Evolutionary conservation across 2,888 invertebrate species (phyloP).

Genomic region (Meghimatium bilineatum): DNA sequence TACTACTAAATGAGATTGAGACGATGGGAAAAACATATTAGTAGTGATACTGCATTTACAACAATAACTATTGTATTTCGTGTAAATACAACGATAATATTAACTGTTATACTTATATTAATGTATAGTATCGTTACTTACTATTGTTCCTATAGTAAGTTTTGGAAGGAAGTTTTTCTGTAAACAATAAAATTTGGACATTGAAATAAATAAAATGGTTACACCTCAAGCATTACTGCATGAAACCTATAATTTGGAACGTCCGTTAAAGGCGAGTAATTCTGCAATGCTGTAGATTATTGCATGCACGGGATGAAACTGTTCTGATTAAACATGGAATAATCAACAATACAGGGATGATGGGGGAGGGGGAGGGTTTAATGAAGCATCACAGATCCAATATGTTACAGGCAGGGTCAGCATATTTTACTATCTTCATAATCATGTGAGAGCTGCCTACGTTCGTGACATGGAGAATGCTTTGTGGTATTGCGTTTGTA

Average conservation of each 20-base stretch:
- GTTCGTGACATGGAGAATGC: constrained; percentile 5
- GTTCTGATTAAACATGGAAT: constrained; percentile 4
- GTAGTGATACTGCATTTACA: no score
- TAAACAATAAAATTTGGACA: no score
- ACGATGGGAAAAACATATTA: no score
- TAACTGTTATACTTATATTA: no score
- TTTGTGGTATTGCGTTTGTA: not conserved
- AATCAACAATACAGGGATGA: no score
- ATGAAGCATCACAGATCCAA: constrained; percentile 23
- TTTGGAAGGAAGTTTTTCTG: no score
- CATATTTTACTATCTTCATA: not conserved
- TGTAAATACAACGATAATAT: no score
- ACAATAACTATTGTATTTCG: no score
- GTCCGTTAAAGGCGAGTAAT: not conserved
- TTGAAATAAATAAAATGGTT: no score
- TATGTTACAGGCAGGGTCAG: constrained; percentile 1
- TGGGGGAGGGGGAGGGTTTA: not conserved
- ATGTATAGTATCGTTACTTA: no score
- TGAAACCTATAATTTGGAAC: not conserved
- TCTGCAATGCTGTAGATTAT: not conserved
- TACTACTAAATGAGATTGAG: no score
- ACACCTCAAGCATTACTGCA: not conserved
- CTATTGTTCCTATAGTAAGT: no score
- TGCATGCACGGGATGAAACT: not conserved
- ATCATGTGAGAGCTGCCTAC: not conserved